phyloP scores from a whole-genome alignment of 2,113 vertebrate genomes.

The Brienomyrus brachyistius region DNA sequence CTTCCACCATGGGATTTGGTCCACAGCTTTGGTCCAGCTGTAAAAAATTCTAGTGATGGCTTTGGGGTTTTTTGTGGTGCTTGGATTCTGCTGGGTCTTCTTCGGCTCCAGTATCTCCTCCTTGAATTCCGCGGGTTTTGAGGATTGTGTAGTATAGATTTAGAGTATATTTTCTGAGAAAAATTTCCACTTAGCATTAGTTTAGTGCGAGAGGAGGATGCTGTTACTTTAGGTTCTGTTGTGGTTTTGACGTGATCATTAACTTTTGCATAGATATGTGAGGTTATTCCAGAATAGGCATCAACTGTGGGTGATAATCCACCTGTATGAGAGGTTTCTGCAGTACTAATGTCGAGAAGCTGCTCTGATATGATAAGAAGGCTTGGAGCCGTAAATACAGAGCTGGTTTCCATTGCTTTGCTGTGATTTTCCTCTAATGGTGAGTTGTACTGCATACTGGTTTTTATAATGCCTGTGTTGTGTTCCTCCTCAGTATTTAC shows the following conservation, averaged over 20 bases:
- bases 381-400: constrained; percentile 30
- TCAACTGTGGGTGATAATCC: neutral
- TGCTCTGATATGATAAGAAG: constrained; percentile 15
- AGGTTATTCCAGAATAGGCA: neutral
- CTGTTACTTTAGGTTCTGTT: neutral
- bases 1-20: neutral
- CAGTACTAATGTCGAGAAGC: neutral
- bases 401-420: constrained; percentile 33
- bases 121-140: constrained; percentile 48
- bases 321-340: neutral
- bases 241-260: neutral
- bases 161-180: constrained; percentile 19
- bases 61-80: constrained; percentile 40
- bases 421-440: constrained; percentile 31
- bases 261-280: neutral
- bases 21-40: constrained; percentile 24
- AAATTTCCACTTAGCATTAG: neutral
- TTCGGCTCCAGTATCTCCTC: constrained; percentile 57
- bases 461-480: constrained; percentile 23
- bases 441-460: constrained; percentile 22
- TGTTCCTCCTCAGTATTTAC: constrained; percentile 26
- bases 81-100: constrained; percentile 59
- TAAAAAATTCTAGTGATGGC: constrained; percentile 18
- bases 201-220: constrained; percentile 24
- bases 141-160: constrained; percentile 30